Evolutionary conservation across 2,797 vertebrate genomes (phyloP), one percentile per base, ranked within the genome.

Genomic region (Lutjanus campechanus): DNA sequence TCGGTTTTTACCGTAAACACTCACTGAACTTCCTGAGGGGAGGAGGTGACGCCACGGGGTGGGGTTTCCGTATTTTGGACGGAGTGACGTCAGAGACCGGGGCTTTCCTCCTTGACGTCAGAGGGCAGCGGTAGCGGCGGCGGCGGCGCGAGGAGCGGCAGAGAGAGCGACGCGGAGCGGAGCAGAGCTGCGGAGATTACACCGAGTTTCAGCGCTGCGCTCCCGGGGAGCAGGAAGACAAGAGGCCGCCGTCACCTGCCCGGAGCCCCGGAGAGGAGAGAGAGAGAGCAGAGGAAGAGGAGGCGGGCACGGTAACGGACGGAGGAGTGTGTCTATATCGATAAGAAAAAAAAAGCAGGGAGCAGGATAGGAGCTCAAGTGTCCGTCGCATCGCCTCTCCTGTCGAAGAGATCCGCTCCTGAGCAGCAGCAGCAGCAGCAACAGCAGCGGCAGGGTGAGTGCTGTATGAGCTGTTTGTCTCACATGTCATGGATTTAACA

Each of bases 61-160:
- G 93, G 87, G 87, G 90, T 80, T 91, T 93, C 90, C 71, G 74
- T 43, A 1, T 49, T 53, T 16, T 44, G 22, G 22, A 64, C 78
- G 79, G 16, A 51, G 53, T 88, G 59, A 85, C 90, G 91, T 95
- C 89, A 93, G 72, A 19, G 25, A 16, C 16, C 77, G 92, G 95
- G 94, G 95, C 91, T 95, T 96, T 95, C 95, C 95, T 95, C 69
- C 56, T 25, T 92, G 91, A 95, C 94, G 95, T 93, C 86, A 86
- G 82, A 74, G 83, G 82, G 22, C 46, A 67, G 86, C 73, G 71
- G 70, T 82, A 58, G 69, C 17, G 80, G 75, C 77, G 83, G 85
- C 19, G 54, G 74, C 68, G 69, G 73, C 67, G 46, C 29, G 29
- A 36, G 29, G 29, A 36, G 29, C 29, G 68, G 46, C 16, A 41